Evolutionary conservation across 1,140 invertebrate genomes (phyloP), one percentile per base, ranked within the genome.

Genomic region (Bursaphelenchus mucronatus): DNA sequence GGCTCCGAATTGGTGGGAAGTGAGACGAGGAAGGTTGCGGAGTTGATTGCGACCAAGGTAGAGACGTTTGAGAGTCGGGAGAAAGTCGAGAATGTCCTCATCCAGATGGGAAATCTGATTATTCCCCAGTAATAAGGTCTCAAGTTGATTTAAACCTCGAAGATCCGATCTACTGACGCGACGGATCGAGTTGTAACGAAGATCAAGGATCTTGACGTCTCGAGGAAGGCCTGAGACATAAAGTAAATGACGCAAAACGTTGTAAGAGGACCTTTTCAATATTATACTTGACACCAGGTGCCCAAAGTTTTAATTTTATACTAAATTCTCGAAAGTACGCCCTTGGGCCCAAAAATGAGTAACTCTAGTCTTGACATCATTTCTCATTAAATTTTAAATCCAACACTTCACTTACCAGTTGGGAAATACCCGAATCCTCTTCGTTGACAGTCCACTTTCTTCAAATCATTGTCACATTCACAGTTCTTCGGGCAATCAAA

Each of bases 31-130:
- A 17, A 73, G 15, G 17, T 56, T 72, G 39, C 64, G 61, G n/a
- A 73, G 49, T 41, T 75, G 47, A 59, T 73, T 73, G 30, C 67
- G 53, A 7, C 61, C 61, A 17, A 76, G 40, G 49, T 73, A 71
- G 7, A 73, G 47, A 10, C 67, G 73, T 41, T 49, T 47, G 9
- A 73, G 53, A 13, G n/a, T 39, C 9, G 71, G 71, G 13, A 76
- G 10, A n/a, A n/a, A 44, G 52, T 73, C 71, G 3, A 73, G 56
- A 43, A 76, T 46, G 49, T 76, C 54, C 71, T 70, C 57, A 19
- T 63, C 57, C 40, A 73, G 57, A 61, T 73, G 49, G 17, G 59
- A 56, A 65, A 73, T 70, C 30, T 47, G 43, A 61, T 73, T 73
- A 19, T 63, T 53, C 6, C 56, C 66, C 8, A 75, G 15, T 53